Conservation (phyloP, 2,888 invertebrate genomes). For the Polyploca ridens region DNA sequence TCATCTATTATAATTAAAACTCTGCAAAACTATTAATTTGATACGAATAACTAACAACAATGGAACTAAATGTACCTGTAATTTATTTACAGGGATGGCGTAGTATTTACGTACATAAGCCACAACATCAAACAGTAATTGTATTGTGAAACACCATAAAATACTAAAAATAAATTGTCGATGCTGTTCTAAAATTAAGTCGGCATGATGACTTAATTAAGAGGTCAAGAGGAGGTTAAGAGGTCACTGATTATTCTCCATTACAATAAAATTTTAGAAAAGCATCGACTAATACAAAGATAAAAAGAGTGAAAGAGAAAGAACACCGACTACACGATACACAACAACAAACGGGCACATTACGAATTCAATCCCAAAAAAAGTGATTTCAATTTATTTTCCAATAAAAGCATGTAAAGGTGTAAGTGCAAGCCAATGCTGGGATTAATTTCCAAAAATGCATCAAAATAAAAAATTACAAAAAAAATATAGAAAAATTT, state of each 20-base stretch:
- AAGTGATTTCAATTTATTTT: slow-evolving; percentile 37
- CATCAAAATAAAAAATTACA: slow-evolving; percentile 48
- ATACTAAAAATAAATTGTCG: slow-evolving; percentile 24
- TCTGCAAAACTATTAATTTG: slow-evolving; percentile 7
- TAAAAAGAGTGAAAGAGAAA: slow-evolving; percentile 79
- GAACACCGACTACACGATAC: slow-evolving; percentile 80
- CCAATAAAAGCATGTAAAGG: slow-evolving; percentile 69
- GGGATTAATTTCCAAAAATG: slow-evolving; percentile 56
- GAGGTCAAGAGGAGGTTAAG: slow-evolving; percentile 19
- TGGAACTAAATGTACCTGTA: slow-evolving; percentile 6
- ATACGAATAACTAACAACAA: slow-evolving; percentile 9
- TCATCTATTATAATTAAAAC: not conserved
- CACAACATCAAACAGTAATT: slow-evolving; percentile 26
- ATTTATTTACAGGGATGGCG: slow-evolving; percentile 26
- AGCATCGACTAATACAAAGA: slow-evolving; percentile 52
- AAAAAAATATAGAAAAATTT: slow-evolving; percentile 47
- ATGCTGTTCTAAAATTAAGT: slow-evolving; percentile 40
- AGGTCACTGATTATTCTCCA: slow-evolving; percentile 24
- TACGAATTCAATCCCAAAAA: slow-evolving; percentile 46
- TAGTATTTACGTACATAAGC: slow-evolving; percentile 23
- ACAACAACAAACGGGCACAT: slow-evolving; percentile 62
- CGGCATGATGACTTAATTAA: slow-evolving; percentile 20
- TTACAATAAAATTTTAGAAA: slow-evolving; percentile 42
- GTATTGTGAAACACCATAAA: slow-evolving; percentile 18
- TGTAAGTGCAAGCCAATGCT: slow-evolving; percentile 79